These are phyloP conservation scores for Electrona antarctica DNA, from an alignment of 2,113 vertebrate species.

Conservation along the genomic window DNA sequence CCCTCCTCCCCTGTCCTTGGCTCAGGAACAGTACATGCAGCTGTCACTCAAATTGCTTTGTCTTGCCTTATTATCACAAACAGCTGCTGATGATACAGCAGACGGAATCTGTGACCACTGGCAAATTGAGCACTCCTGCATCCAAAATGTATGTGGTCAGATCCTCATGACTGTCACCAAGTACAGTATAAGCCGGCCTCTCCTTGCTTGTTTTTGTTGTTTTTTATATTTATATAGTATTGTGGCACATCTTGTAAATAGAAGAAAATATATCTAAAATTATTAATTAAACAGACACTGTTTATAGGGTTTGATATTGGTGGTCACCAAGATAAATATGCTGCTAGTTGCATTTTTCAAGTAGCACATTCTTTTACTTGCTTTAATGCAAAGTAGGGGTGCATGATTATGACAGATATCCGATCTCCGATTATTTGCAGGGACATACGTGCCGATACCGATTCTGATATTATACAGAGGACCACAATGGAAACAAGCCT, in stretches of 20 bases:
- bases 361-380: slow-evolving; percentile 7
- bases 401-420: too few species aligned
- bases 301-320: slow-evolving; percentile 10
- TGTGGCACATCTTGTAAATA: slow-evolving; percentile 51
- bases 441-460: too few species aligned
- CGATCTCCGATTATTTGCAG: too few species aligned
- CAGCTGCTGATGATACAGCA: slow-evolving; percentile 18
- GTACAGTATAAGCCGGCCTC: slow-evolving; percentile 33
- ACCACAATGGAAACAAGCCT: too few species aligned
- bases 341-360: slow-evolving; percentile 33
- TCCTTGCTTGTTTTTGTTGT: slow-evolving; percentile 18
- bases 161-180: slow-evolving; percentile 28
- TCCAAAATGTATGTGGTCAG: slow-evolving; percentile 50
- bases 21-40: slow-evolving; percentile 80
- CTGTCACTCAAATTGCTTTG: slow-evolving; percentile 35
- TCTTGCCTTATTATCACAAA: slow-evolving; percentile 19
- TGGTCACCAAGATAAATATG: slow-evolving; percentile 46
- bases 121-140: slow-evolving; percentile 25
- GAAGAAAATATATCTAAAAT: slow-evolving; percentile 1
- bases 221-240: slow-evolving; percentile 45
- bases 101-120: slow-evolving; percentile 13
- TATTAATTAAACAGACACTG: slow-evolving; percentile 36
- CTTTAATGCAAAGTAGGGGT: too few species aligned
- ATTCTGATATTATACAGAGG: too few species aligned
- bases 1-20: slow-evolving; percentile 58